Evolutionary conservation across 2,888 invertebrate genomes (phyloP), one percentile per base, ranked within the genome.

Genomic region (Strigamia maritima): DNA sequence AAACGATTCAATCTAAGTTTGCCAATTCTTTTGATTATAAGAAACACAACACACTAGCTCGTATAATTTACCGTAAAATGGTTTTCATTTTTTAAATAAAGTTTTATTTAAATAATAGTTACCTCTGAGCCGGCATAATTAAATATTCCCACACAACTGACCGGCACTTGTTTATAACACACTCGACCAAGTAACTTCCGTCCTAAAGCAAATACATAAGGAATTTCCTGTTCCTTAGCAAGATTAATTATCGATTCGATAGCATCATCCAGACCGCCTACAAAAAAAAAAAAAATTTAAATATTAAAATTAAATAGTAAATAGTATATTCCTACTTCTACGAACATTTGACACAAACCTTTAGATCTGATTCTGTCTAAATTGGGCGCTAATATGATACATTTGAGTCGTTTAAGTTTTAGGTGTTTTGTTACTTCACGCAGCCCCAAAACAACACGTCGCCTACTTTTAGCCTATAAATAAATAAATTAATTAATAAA

Each of bases 361-460:
- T 87, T 86, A 3, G 86, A 86, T 81, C 86, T 85, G 75, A 86
- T 86, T 82, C 85, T 85, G 82, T 91, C 91, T 82, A 91, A 86
- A 84, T 92, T 90, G 2, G 91, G 89, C 10, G 91, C 91, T 76
- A 92, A 86, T 8, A 92, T 86, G 8, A 91, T 85, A 80, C 90
- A 84, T 83, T 90, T 89, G 0, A 91, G 85, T 84, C 90, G 90
- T 79, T 88, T 88, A 31, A 90, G 84, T 75, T 86, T 86, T n/a
- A 91, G 83, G 82, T 89, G 89, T 80, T 89, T 89, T 75, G 88
- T 87, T 0, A 89, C 88, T 84, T 92, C 90, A 75, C 90, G 88
- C 75, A 92, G 87, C 10, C 92, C 92, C 76, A 89, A 85, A 0
- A 91, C 89, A 80, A 90, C 87, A 79, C 91, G 87, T 77, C 89